Base-by-base conservation (phyloP, 2,888 invertebrate species). In the Eugnorisma glareosa region DNA sequence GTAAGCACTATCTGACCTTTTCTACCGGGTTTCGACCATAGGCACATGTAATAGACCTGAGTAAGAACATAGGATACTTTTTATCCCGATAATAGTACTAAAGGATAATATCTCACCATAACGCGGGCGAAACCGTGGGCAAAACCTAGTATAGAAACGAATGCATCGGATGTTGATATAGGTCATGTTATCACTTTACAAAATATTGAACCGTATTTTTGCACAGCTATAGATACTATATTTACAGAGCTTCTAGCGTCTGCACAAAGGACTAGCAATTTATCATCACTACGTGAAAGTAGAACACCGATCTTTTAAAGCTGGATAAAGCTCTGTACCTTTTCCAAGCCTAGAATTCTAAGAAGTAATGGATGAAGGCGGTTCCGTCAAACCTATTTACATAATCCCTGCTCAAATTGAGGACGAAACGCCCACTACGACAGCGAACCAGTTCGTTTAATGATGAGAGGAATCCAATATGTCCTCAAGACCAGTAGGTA, bases 391-490 rank as follows among this genome's bases (percentile, higher is more conserved):
- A 67, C 37, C 37, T 15, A 70, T 82, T 81, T 48, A 75, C 76
- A 61, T 82, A 81, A 77, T 81, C 64, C 31, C 3, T 77, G 63
- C 81, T 83, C 77, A 86, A 85, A 86, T 86, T 87, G 75, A 85
- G 76, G 77, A 67, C 66, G 63, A 57, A 40, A 66, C 66, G 59
- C 48, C 45, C 66, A 69, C 21, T 35, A 35, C 67, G 61, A 73
- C 64, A 76, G 72, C n/a, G 57, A 78, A 81, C 80, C 70, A 78
- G 73, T 82, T 77, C 48, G 79, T 77, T 74, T 48, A 35, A 11
- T 48, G 18, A 74, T 24, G 64, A 77, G 64, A 77, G 66, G 45
- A 73, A 63, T 13, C 37, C 54, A 64, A 71, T 81, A 72, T 67
- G 35, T 75, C 54, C 40, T 66, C 45, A 59, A 70, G 66, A 54